Evolutionary conservation across 2,113 vertebrate genomes (phyloP).

Genomic region (Erythrolamprus reginae): DNA sequence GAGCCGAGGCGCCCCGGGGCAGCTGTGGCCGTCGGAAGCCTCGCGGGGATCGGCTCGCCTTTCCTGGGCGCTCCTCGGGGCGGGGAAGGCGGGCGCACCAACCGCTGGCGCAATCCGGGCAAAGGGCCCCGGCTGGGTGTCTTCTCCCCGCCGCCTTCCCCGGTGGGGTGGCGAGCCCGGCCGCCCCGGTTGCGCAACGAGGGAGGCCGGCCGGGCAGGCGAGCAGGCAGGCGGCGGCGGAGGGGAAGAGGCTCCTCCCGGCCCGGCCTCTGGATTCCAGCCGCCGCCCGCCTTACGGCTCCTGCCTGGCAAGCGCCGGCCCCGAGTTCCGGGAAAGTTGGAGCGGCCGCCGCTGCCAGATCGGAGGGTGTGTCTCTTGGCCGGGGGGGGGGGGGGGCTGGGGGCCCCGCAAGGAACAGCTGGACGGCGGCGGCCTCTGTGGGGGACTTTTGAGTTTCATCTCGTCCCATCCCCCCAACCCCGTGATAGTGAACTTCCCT

Average conservation of each 20-base stretch:
- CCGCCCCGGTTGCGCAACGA: background rate
- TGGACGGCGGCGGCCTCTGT: background rate
- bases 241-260: background rate
- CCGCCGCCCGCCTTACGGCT: background rate
- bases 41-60: fast-evolving
- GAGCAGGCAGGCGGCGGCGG: background rate
- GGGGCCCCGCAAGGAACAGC: background rate
- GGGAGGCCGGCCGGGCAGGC: background rate
- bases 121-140: background rate
- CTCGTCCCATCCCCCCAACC: no score
- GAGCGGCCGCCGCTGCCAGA: background rate
- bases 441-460: background rate
- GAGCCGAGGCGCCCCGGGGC: background rate
- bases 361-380: background rate
- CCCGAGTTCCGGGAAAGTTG: background rate
- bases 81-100: background rate
- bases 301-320: background rate
- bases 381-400: background rate
- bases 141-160: background rate
- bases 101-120: background rate
- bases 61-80: background rate
- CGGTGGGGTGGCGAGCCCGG: background rate
- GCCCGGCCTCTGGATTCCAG: background rate
- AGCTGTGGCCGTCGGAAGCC: background rate
- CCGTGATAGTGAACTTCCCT: background rate